A percentile compares a stretch with the other conserved stretches of the same genome.
These are phyloP conservation scores for Trissoscelio sp. DNA, from an alignment of 2,888 invertebrate species.

Conservation along the genomic window DNA sequence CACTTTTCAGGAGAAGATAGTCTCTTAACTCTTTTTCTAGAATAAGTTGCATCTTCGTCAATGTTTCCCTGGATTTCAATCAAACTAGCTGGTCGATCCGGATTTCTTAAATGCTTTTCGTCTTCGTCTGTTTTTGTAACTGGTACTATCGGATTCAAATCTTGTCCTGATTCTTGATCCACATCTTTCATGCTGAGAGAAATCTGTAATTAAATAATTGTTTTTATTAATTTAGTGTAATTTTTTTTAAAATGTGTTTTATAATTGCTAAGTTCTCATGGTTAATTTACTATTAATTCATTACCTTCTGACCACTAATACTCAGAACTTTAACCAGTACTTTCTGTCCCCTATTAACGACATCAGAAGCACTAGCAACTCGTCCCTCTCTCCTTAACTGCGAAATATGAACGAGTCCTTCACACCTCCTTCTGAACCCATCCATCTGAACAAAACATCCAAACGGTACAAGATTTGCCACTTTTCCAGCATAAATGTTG, in stretches of 20 bases:
- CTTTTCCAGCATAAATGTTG: constrained; percentile 96
- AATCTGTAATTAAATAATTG: constrained; percentile 84
- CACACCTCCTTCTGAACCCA: constrained; percentile 94
- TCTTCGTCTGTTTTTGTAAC: constrained; percentile 86
- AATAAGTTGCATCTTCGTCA: constrained; percentile 92
- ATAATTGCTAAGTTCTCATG: not conserved
- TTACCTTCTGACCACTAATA: constrained; percentile 91
- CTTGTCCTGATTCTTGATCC: constrained; percentile 96
- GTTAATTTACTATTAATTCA: not conserved
- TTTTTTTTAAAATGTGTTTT: not conserved
- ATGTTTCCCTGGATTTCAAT: constrained; percentile 84
- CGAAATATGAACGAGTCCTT: constrained; percentile 99
- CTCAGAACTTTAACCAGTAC: constrained; percentile 95
- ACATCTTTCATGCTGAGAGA: constrained; percentile 99
- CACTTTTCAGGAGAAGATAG: constrained; percentile 98
- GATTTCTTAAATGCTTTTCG: constrained; percentile 92
- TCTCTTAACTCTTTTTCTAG: constrained; percentile 93
- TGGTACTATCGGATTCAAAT: constrained; percentile 93
- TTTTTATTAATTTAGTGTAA: not conserved
- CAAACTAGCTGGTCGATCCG: constrained; percentile 91
- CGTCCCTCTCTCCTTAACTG: constrained; percentile 96
- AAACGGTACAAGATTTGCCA: constrained; percentile 98
- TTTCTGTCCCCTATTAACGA: constrained; percentile 94
- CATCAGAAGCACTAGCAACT: constrained; percentile 97
- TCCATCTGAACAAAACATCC: constrained; percentile 99